Conservation (phyloP, 1,140 invertebrate genomes). For the Brachionus plicatilis region DNA sequence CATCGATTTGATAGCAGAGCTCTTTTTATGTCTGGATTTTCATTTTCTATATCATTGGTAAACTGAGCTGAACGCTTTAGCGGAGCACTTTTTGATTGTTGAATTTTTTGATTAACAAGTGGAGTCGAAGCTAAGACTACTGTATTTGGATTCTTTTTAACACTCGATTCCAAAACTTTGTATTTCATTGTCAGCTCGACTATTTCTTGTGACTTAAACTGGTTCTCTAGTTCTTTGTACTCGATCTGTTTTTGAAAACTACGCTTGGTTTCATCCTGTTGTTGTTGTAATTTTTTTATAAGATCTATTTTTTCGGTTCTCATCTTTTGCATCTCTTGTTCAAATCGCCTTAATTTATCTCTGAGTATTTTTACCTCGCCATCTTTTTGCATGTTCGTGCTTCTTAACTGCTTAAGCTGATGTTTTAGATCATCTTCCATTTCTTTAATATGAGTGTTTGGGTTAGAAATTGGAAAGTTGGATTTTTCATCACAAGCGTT, state of each 20-base stretch:
- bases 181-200: slow-evolving; percentile 30
- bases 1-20: neutral
- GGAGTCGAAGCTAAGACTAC: neutral
- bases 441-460: neutral
- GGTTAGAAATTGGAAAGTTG: neutral
- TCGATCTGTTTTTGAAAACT: slow-evolving; percentile 34
- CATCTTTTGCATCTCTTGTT: slow-evolving; percentile 31
- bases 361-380: slow-evolving; percentile 36
- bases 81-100: neutral
- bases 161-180: slow-evolving; percentile 14
- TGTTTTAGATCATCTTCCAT: neutral
- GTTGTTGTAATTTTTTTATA: slow-evolving; percentile 14
- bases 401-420: neutral
- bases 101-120: slow-evolving; percentile 2
- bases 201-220: slow-evolving; percentile 29
- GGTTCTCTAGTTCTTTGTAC: slow-evolving; percentile 30
- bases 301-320: slow-evolving; percentile 7
- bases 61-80: neutral
- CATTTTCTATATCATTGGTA: slow-evolving; percentile 5
- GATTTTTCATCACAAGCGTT: neutral
- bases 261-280: slow-evolving; percentile 11
- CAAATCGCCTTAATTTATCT: slow-evolving; percentile 26
- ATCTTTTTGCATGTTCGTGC: slow-evolving; percentile 35
- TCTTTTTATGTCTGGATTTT: neutral
- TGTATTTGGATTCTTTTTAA: slow-evolving; percentile 1